Evolutionary conservation across 2,113 vertebrate species (phyloP).

Genomic region (Sebastes schlegelii): DNA sequence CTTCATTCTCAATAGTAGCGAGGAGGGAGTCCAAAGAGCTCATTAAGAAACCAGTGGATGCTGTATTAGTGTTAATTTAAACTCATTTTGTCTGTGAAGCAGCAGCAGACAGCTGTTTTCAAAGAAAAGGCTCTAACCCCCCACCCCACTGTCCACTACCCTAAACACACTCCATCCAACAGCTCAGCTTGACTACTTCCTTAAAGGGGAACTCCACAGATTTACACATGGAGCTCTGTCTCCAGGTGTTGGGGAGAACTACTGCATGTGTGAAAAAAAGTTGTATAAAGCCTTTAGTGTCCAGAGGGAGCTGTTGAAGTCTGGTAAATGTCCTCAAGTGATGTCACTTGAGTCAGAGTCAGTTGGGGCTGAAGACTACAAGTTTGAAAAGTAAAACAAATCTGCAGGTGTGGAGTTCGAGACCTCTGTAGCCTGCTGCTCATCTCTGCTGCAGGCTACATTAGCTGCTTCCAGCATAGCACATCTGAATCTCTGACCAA

Average conservation of each 20-base stretch:
- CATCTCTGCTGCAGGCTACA: too few relatives aligned
- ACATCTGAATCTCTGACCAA: not conserved
- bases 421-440: too few relatives aligned
- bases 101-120: not conserved
- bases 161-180: not conserved
- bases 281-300: not conserved
- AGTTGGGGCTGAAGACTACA: not conserved
- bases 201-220: not conserved
- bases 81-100: not conserved
- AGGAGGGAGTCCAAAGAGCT: not conserved
- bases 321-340: not conserved
- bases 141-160: not conserved
- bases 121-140: not conserved
- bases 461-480: not conserved
- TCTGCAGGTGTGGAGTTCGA: too few relatives aligned
- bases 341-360: not conserved
- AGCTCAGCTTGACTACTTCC: not conserved
- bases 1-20: not conserved
- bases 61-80: not conserved
- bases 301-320: not conserved
- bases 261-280: not conserved
- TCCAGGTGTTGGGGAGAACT: not conserved
- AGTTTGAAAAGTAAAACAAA: too few relatives aligned
- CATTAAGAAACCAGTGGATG: constrained; percentile 10
- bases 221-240: not conserved